Evolutionary conservation across 2,113 vertebrate genomes (phyloP), one percentile per base, ranked within the genome.

Genomic region (Motacilla alba): DNA sequence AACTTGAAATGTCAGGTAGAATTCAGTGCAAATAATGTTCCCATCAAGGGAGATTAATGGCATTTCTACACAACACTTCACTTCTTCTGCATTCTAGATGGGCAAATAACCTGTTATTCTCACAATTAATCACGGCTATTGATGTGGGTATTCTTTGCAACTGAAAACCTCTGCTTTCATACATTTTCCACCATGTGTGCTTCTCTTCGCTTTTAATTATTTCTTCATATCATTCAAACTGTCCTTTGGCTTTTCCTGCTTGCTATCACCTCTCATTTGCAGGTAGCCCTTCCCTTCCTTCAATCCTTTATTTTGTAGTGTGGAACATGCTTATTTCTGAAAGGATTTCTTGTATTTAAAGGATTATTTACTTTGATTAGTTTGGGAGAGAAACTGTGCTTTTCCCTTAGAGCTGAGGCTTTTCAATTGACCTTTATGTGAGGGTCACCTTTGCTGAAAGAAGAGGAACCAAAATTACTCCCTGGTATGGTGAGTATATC

Each of bases 1-100:
- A 96, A 95, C 90, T 94, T 95, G 84, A 97, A 97, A 96, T 77
- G 91, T 91, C 90, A 95, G 89, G 68, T 94, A 94, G 58, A 91
- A 87, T 95, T 95, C 91, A 73, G 79, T 84, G 78, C 89, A 96
- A 96, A 96, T 97, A 96, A 96, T 90, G 84, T 96, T 89, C 73
- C 87, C 76, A 91, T 95, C 84, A 85, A 58, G 46, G 47, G 69
- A 97, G 92, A 97, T 93, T 93, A 97, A 97, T 94, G 63, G 27
- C 67, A 90, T 89, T 91, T 96, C 74, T 90, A 75, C 66, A 90
- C 58, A 96, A 88, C 84, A 58, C 85, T 95, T 96, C 91, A 77
- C 60, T 78, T 35, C 59, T 76, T 37, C 75, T 94, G 62, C 85
- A 80, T 96, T 96, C 87, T 93, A 87, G 73, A 91, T 90, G 49